These are phyloP conservation scores for Amphimedon queenslandica DNA, from an alignment of 37 sponge, comb jelly and placozoan species.

Conservation along the genomic window DNA sequence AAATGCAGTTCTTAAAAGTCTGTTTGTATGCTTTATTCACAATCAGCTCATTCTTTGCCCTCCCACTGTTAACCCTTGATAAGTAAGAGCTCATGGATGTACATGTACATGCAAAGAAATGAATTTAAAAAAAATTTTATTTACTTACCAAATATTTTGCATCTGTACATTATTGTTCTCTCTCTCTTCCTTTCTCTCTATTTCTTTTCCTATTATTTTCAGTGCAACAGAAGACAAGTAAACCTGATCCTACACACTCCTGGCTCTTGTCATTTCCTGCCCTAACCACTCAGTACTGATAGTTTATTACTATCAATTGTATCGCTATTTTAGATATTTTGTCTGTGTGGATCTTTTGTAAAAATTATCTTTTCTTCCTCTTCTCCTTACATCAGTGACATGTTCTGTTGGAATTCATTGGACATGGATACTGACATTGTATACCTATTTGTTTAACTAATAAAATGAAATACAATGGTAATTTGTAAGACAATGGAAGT, in stretches of 20 bases:
- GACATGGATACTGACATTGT: constrained; percentile 49
- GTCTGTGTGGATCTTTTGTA: constrained; percentile 22
- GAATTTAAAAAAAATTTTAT: too few species aligned
- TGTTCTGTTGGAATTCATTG: constrained; percentile 74
- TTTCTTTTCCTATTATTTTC: background rate
- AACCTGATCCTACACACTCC: too few species aligned
- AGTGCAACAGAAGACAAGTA: too few species aligned
- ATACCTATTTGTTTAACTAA: background rate
- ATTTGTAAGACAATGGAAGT: too few species aligned
- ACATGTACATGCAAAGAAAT: too few species aligned
- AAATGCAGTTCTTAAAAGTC: constrained; percentile 47
- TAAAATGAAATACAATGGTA: too few species aligned
- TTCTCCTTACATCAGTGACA: constrained; percentile 90
- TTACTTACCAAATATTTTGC: too few species aligned
- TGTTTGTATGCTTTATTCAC: constrained; percentile 37
- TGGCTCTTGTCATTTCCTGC: background rate
- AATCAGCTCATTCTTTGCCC: constrained; percentile 11
- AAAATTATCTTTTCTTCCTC: constrained; percentile 79
- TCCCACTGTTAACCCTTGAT: constrained; percentile 7
- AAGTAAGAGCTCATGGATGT: too few species aligned
- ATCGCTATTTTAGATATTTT: constrained; percentile 45
- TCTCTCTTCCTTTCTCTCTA: too few species aligned
- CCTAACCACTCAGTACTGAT: background rate
- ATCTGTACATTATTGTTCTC: too few species aligned
- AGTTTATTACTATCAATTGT: constrained; percentile 2